Base-by-base conservation (phyloP, 1,140 invertebrate species). In the Dufourea novaeangliae region DNA sequence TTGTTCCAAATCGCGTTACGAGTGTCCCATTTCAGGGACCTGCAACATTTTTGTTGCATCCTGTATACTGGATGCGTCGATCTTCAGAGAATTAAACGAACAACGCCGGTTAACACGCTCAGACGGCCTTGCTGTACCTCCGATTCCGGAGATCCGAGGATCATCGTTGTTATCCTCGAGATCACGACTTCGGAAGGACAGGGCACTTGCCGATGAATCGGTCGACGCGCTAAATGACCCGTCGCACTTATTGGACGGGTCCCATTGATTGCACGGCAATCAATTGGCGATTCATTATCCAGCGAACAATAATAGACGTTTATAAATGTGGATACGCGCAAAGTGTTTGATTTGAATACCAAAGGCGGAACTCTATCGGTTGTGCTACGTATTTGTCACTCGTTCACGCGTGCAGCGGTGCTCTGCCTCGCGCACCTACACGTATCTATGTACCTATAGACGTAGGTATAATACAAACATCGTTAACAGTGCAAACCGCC, bases 231-330 rank as follows among this genome's bases (percentile, higher is more conserved):
- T 46, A 29, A 68, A 68, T 44, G 64, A 79, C 59, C 78, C 71
- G 66, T 61, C 59, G 29, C 54, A 75, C 63, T 66, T 22, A 67
- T 29, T 32, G 39, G 37, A 10, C 44, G 25, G 34, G 12, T 46
- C 22, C 50, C 54, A 78, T 57, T 27, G 22, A 70, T 67, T 46
- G n/a, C 46, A 27, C 22, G 67, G 59, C 61, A 77, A 82, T 83
- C 59, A 61, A 80, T 34, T 25, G 68, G 59, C 29, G 37, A 44
- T 80, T 39, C 67, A 62, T 71, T 77, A 80, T 64, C 75, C 76
- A 41, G 27, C 67, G 80, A 83, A 83, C 68, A 70, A 82, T 83
- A 83, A 83, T 83, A 79, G 78, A 78, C 76, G 61, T 82, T 83
- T 67, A 82, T 78, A 70, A 83, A 79, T 59, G 80, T 83, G 66